A percentile compares a stretch with the other conserved stretches of the same genome.
Conservation (phyloP, 2,888 invertebrate species). For the Polylopha cassiicola region DNA sequence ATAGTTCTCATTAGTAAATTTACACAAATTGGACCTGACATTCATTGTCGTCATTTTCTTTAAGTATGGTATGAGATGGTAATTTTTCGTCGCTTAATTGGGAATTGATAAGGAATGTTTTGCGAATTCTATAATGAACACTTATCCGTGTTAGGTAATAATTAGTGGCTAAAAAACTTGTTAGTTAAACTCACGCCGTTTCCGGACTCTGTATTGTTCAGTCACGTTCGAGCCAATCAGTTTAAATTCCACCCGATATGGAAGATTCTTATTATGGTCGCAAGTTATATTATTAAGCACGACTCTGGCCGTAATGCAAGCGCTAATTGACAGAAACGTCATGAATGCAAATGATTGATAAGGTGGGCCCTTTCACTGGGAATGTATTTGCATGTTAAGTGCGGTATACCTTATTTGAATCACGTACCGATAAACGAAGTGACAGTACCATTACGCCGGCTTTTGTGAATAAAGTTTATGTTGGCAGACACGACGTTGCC, state of each 20-base stretch:
- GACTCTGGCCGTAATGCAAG: constrained; percentile 44
- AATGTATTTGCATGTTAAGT: constrained; percentile 17
- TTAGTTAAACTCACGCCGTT: constrained; percentile 48
- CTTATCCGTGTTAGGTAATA: constrained; percentile 59
- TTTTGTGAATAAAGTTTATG: background rate
- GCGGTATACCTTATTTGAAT: constrained; percentile 13
- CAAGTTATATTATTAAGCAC: constrained; percentile 45
- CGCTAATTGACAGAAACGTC: constrained; percentile 65
- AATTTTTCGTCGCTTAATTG: constrained; percentile 3
- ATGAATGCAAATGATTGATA: constrained; percentile 52
- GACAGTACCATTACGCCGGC: background rate
- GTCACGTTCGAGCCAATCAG: constrained; percentile 62
- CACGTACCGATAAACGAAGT: constrained; percentile 10
- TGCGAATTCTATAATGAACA: constrained; percentile 27
- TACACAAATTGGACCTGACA: too few relatives aligned
- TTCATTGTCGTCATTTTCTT: too few relatives aligned
- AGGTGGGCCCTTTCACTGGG: constrained; percentile 22
- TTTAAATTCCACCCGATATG: constrained; percentile 66
- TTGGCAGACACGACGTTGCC: too few relatives aligned
- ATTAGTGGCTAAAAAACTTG: constrained; percentile 52
- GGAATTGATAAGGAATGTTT: constrained; percentile 6
- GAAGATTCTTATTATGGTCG: constrained; percentile 46
- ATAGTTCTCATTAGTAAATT: too few relatives aligned
- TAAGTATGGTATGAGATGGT: too few relatives aligned
- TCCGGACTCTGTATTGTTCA: constrained; percentile 57